A percentile compares a stretch with the other conserved stretches of the same genome.
Conservation (phyloP, 2,888 invertebrate genomes). For the Teleiodes luculella region DNA sequence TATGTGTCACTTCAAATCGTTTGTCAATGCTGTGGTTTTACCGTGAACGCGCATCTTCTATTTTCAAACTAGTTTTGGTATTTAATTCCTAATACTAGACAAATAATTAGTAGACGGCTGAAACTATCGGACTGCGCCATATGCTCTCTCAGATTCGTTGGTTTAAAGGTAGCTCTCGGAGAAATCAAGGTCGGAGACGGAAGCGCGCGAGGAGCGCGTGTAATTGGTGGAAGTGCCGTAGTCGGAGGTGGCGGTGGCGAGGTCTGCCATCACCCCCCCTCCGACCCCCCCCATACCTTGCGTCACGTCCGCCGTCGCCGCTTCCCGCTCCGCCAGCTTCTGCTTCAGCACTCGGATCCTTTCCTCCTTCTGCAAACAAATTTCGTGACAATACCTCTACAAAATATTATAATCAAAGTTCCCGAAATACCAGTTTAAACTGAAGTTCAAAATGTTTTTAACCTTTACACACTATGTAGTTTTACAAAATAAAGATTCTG, state of each 20-base stretch:
- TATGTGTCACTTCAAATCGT: too few species aligned
- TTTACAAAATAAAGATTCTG: too few species aligned
- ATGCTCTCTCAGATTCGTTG: neutral
- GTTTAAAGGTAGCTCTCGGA: slow-evolving; percentile 91
- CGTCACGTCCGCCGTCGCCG: slow-evolving; percentile 79
- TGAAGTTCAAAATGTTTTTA: too few species aligned
- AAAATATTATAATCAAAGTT: too few species aligned
- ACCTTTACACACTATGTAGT: too few species aligned
- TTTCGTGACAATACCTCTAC: neutral
- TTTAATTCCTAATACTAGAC: too few species aligned
- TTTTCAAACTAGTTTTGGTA: too few species aligned
- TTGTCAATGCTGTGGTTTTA: too few species aligned
- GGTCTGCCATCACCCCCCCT: slow-evolving; percentile 84
- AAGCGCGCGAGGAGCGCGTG: slow-evolving; percentile 89
- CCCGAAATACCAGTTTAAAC: too few species aligned
- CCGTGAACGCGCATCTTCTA: too few species aligned
- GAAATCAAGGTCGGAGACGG: slow-evolving; percentile 92
- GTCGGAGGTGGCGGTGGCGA: slow-evolving; percentile 88
- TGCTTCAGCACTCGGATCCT: slow-evolving; percentile 90
- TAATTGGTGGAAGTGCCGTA: slow-evolving; percentile 88
- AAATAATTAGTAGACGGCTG: too few species aligned
- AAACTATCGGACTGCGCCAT: too few species aligned
- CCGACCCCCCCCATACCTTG: slow-evolving; percentile 83
- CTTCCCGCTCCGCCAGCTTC: slow-evolving; percentile 88
- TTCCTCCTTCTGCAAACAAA: slow-evolving; percentile 87